These are phyloP conservation scores for Torymus tubicola DNA, from an alignment of 2,888 invertebrate species.

Conservation along the genomic window DNA sequence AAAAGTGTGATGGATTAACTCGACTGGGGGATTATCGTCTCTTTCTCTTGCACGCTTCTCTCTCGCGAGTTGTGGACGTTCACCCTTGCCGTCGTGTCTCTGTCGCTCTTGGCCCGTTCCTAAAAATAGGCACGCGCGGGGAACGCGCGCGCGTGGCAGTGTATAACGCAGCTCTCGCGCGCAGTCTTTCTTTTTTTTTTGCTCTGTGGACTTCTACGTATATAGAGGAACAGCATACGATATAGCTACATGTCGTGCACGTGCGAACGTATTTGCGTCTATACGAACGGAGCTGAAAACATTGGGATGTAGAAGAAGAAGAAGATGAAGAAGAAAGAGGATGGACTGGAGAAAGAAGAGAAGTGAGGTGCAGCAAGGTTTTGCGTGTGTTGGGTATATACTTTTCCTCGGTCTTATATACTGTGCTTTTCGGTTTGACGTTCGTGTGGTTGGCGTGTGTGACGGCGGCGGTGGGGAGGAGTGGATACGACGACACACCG, in stretches of 20 bases:
- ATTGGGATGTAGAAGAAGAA: constrained; percentile 13
- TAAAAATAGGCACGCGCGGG: constrained; percentile 43
- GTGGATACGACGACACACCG: neutral
- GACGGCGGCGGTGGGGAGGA: no score
- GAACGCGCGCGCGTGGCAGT: no score
- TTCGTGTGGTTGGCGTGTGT: no score
- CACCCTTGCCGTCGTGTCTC: neutral
- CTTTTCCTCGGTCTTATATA: no score
- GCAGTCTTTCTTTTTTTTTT: constrained; percentile 10
- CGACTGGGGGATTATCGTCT: constrained; percentile 24
- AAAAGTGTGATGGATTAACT: constrained; percentile 38
- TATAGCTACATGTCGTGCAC: neutral
- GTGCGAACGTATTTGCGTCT: constrained; percentile 9
- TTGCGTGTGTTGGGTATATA: no score
- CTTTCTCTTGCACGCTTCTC: neutral
- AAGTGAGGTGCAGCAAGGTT: no score
- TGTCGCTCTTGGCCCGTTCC: neutral
- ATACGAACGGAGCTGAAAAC: constrained; percentile 37
- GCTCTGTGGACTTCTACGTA: no score
- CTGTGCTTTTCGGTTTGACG: no score
- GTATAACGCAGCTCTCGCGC: neutral
- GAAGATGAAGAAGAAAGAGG: neutral
- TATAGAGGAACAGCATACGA: no score
- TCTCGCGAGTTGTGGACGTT: no score
- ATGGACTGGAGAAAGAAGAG: no score